These are phyloP conservation scores for Bryconaethiops microstoma DNA, from an alignment of 2,797 vertebrate species.

Conservation along the genomic window DNA sequence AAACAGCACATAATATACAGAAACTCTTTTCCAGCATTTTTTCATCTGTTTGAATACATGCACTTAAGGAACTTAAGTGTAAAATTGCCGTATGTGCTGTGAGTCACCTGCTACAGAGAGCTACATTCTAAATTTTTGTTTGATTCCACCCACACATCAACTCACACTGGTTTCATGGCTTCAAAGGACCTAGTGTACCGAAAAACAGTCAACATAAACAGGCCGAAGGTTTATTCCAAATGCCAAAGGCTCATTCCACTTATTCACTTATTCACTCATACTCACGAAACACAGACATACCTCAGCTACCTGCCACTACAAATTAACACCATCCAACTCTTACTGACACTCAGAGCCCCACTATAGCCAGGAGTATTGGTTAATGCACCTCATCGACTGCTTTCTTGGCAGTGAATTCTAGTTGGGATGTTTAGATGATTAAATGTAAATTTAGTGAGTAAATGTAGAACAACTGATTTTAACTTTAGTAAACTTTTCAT, in stretches of 20 bases:
- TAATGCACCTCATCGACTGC: background rate
- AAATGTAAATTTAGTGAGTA: background rate
- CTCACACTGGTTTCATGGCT: conserved; percentile 2
- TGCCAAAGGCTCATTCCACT: conserved; percentile 51
- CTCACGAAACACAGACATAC: background rate
- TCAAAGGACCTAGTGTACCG: conserved; percentile 11
- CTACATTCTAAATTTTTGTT: background rate
- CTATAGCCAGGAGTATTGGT: conserved; percentile 46
- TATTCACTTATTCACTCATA: conserved; percentile 33
- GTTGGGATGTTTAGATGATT: background rate
- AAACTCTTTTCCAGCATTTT: background rate
- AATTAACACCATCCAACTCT: conserved; percentile 33
- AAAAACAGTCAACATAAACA: background rate
- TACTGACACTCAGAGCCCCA: conserved; percentile 9
- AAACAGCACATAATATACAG: background rate
- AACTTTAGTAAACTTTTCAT: too few relatives aligned
- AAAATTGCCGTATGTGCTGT: background rate
- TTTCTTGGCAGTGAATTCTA: conserved; percentile 6
- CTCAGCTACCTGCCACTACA: conserved; percentile 18
- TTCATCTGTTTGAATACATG: background rate
- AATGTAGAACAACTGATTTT: background rate
- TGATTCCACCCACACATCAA: background rate
- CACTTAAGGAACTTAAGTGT: background rate
- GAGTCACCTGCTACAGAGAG: background rate
- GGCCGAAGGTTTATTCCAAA: background rate